A percentile compares a stretch with the other conserved stretches of the same genome.
Evolutionary conservation across 2,113 vertebrate genomes (phyloP).

Genomic region (Balaeniceps rex): DNA sequence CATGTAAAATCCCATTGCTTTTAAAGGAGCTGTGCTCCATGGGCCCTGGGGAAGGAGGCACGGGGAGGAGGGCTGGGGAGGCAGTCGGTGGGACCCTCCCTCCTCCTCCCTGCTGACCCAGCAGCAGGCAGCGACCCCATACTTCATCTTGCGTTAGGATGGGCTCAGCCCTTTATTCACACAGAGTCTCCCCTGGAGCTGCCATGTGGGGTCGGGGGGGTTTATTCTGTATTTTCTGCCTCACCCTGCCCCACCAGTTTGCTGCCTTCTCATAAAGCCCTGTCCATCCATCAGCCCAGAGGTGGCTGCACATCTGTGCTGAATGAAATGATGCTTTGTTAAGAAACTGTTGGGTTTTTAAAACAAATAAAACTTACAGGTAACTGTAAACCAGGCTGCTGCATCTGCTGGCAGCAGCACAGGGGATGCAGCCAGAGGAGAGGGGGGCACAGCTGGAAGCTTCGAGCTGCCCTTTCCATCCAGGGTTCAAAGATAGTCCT

Average conservation of each 20-base stretch:
- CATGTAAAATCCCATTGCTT: not conserved
- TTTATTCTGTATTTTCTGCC: not conserved
- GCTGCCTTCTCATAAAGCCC: not conserved
- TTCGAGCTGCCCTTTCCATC: not conserved
- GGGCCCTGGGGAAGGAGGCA: not conserved
- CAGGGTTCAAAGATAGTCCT: not conserved
- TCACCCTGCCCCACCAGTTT: not conserved
- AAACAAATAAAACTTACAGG: not conserved
- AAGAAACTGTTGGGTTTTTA: not conserved
- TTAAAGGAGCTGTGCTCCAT: not conserved
- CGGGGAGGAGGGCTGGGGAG: not conserved
- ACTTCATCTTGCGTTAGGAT: not conserved
- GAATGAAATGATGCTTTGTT: not conserved
- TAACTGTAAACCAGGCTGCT: not conserved
- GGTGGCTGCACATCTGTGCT: not conserved
- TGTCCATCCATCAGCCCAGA: not conserved
- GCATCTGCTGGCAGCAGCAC: not conserved
- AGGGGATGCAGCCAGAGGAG: not conserved
- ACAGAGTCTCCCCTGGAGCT: not conserved
- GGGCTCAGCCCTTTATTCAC: not conserved
- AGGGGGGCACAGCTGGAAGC: not conserved
- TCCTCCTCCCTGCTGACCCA: not conserved
- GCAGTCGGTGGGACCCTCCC: not conserved
- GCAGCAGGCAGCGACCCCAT: not conserved
- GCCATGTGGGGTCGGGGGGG: rapidly evolving